Conservation (phyloP, 2,888 invertebrate genomes). For the Eupithecia subumbrata region DNA sequence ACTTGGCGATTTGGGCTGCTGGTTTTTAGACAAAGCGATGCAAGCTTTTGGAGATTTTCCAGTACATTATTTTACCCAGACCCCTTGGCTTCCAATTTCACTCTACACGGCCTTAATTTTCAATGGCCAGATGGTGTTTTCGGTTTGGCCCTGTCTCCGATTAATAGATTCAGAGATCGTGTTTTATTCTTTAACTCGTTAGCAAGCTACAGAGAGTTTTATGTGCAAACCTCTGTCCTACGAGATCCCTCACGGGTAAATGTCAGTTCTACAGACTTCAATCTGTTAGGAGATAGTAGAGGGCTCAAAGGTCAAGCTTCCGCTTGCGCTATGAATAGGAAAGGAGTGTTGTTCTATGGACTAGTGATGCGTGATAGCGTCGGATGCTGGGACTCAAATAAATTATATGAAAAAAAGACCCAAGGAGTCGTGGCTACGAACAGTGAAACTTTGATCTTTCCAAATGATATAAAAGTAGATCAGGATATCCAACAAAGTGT, state of each 20-base stretch:
- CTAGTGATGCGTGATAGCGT: slow-evolving; percentile 89
- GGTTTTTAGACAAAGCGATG: slow-evolving; percentile 85
- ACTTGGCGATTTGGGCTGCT: slow-evolving; percentile 87
- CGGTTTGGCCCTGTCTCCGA: slow-evolving; percentile 88
- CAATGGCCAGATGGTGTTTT: slow-evolving; percentile 93
- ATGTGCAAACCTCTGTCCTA: slow-evolving; percentile 87
- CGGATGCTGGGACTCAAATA: slow-evolving; percentile 91
- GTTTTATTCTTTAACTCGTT: slow-evolving; percentile 91
- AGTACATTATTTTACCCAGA: slow-evolving; percentile 89
- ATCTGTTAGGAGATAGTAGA: slow-evolving; percentile 78
- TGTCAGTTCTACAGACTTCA: slow-evolving; percentile 65
- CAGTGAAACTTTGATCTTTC: slow-evolving; percentile 88
- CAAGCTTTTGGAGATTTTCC: slow-evolving; percentile 86
- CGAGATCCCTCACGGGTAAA: slow-evolving; percentile 80
- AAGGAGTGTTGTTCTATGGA: slow-evolving; percentile 91
- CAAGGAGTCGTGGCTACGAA: slow-evolving; percentile 86
- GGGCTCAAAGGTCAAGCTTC: slow-evolving; percentile 88
- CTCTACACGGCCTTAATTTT: slow-evolving; percentile 89
- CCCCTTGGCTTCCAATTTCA: slow-evolving; percentile 89
- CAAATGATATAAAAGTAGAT: slow-evolving; percentile 92
- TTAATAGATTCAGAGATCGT: slow-evolving; percentile 80
- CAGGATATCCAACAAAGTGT: slow-evolving; percentile 87
- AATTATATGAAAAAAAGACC: slow-evolving; percentile 86
- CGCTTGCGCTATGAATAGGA: slow-evolving; percentile 88
- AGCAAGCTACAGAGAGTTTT: slow-evolving; percentile 92